phyloP scores from a whole-genome alignment of 30 jellyfish, hydroid and myxozoan species.

The Cassiopea andromeda region DNA sequence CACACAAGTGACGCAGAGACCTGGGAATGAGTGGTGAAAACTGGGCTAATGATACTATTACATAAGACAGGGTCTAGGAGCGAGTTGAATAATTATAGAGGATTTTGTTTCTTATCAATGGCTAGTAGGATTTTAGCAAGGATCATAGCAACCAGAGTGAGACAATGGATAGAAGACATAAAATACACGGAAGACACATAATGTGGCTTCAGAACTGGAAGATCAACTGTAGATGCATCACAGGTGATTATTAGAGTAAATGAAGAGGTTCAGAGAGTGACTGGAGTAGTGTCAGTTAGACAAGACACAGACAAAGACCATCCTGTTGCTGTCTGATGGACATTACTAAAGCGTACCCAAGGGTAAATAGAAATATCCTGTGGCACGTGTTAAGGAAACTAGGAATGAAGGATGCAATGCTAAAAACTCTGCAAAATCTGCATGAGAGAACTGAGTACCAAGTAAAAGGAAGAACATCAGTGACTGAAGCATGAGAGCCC shows the following conservation, averaged over 20 bases:
- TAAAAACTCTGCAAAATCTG: neutral
- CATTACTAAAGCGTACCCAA: neutral
- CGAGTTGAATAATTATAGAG: neutral
- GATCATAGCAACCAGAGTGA: neutral
- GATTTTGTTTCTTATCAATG: neutral
- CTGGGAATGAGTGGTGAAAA: conserved; percentile 1
- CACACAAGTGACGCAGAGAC: neutral
- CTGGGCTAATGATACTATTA: neutral
- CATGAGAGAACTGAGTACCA: neutral
- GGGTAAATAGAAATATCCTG: neutral
- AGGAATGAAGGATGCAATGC: neutral
- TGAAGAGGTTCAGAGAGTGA: conserved; percentile 4
- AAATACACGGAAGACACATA: neutral
- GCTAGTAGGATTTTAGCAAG: conserved; percentile 2
- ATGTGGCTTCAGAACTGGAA: conserved; percentile 7
- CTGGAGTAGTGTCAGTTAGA: neutral
- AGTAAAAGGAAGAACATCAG: neutral
- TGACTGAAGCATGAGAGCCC: neutral
- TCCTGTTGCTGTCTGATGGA: neutral
- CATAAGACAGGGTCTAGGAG: neutral
- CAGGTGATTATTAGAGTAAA: conserved; percentile 5
- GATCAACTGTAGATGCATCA: neutral
- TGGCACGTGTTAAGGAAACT: conserved; percentile 6
- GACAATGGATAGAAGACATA: conserved; percentile 3
- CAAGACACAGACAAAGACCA: neutral